phyloP scores from a whole-genome alignment of 1,140 invertebrate genomes.

The Heliconius himera region DNA sequence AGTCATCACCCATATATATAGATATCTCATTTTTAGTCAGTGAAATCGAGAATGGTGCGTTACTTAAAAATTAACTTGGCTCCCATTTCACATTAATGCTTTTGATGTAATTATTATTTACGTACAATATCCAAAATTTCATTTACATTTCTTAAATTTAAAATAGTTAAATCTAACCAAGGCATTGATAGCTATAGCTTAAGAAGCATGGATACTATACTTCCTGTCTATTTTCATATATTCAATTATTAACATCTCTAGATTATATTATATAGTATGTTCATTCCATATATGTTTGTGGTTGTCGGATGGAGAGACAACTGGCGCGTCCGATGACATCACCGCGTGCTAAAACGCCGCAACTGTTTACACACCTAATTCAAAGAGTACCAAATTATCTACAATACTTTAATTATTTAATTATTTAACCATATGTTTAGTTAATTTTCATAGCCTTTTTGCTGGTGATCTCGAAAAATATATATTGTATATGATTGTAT shows the following conservation, averaged over 20 bases:
- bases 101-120: no score
- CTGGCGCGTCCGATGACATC: constrained; percentile 56
- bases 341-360: constrained; percentile 39
- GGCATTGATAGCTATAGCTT: background rate
- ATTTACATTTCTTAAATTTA: no score
- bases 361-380: constrained; percentile 52
- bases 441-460: background rate
- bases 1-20: no score
- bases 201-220: background rate
- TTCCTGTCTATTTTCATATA: background rate
- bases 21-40: no score
- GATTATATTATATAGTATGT: background rate
- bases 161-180: no score
- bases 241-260: background rate
- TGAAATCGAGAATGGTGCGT: no score
- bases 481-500: no score
- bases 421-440: constrained; percentile 25
- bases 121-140: no score
- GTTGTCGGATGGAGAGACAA: constrained; percentile 32
- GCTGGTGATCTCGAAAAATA: background rate
- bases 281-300: constrained; percentile 38
- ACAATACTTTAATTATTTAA: background rate
- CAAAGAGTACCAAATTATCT: constrained; percentile 42
- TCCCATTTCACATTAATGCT: no score
- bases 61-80: no score